A percentile compares a stretch with the other conserved stretches of the same genome.
Conservation (phyloP, 2,797 vertebrate species). For the Sorex maritimensis region DNA sequence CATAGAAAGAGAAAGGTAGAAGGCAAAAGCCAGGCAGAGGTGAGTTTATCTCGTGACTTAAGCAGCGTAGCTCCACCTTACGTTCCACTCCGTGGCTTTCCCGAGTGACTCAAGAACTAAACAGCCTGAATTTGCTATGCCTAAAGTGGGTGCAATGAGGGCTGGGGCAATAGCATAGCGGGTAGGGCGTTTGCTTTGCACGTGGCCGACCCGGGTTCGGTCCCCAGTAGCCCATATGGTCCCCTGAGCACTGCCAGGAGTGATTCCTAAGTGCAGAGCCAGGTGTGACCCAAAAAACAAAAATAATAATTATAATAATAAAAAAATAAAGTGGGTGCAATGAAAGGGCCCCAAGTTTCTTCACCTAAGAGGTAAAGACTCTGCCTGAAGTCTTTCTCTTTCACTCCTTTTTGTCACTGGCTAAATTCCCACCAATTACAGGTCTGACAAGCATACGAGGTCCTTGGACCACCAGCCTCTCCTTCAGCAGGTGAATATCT, state of each 20-base stretch:
- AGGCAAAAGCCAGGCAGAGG: not conserved
- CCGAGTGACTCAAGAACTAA: not conserved
- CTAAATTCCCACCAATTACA: conserved; percentile 8
- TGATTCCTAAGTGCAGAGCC: too few species aligned
- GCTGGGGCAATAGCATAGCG: too few species aligned
- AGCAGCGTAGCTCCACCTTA: not conserved
- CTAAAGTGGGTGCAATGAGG: not conserved
- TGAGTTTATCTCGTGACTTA: too few species aligned
- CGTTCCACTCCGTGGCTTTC: not conserved
- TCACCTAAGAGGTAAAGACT: not conserved
- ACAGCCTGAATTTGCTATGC: not conserved
- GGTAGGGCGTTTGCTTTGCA: too few species aligned
- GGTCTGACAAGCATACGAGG: not conserved
- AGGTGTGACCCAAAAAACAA: too few species aligned
- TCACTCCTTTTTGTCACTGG: not conserved
- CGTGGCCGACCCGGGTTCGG: too few species aligned
- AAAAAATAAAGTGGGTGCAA: not conserved
- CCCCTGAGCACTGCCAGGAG: too few species aligned
- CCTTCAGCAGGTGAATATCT: conserved; percentile 4
- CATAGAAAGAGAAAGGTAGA: not conserved
- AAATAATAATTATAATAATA: too few species aligned
- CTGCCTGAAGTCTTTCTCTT: not conserved
- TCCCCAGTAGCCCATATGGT: too few species aligned
- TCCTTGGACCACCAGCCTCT: not conserved
- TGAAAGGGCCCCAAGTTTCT: too few species aligned